Evolutionary conservation across 2,888 invertebrate species (phyloP), one percentile per base, ranked within the genome.

Genomic region (Asteroscopus sphinx): DNA sequence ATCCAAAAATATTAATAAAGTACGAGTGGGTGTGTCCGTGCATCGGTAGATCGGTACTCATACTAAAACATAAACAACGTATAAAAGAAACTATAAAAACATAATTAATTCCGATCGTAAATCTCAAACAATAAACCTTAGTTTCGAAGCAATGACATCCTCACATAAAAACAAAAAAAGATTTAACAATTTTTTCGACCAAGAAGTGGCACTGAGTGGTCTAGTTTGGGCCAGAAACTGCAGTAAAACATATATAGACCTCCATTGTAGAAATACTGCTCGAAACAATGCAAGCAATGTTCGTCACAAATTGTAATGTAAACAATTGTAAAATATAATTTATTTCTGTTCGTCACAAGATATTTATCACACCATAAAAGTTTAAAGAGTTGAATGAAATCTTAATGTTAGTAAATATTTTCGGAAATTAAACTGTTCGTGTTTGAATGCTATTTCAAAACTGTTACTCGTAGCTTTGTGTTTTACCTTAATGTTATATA

Each of bases 321-420:
- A 91, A 91, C 89, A 91, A 90, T 87, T 89, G 87, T 90, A 87
- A 91, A 90, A 83, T 82, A 78, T 83, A 80, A 88, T 88, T 89
- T 86, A 87, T 71, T 61, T 48, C 44, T 55, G 54, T 54, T 41
- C 26, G 49, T 68, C 46, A 51, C 53, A n/a, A 47, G 45, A 52
- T 55, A 70, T 76, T 71, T 78, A 79, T 60, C 68, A 48, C 47
- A 25, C 52, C 44, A 21, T 68, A 73, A 69, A 72, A 52, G 28
- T 59, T 68, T 57, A 83, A 87, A 83, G 85, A 86, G 87, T 84
- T 86, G 77, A 77, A 68, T 70, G 75, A 75, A 61, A 62, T 49
- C 54, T 47, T 11, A 56, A 61, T 71, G 73, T 77, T 77, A 65
- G 65, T 71, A 74, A 77, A 76, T 74, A 79, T 73, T 71, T 48